Evolutionary conservation across 1,140 invertebrate species (phyloP).

Genomic region (Diachasmimorpha longicaudata): DNA sequence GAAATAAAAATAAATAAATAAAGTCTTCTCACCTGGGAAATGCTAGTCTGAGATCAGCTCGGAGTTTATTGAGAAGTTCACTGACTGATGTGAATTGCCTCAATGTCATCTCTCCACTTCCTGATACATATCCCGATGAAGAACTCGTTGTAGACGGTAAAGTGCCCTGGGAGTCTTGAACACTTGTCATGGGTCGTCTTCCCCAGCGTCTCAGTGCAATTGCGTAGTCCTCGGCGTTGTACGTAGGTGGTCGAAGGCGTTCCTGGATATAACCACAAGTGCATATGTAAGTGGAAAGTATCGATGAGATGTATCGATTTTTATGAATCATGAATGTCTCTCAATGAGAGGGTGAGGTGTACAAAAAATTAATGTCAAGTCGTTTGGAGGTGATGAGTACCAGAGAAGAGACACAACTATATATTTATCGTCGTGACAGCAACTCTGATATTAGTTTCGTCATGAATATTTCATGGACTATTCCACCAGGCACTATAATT

Average conservation of each 20-base stretch:
- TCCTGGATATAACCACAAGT: constrained; percentile 63
- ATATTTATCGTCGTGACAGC: constrained; percentile 2
- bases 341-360: background rate
- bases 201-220: constrained; percentile 78
- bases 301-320: background rate
- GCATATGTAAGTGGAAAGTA: background rate
- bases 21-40: constrained; percentile 77
- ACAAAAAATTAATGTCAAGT: background rate
- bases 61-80: constrained; percentile 85
- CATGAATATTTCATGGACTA: constrained; percentile 37
- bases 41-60: constrained; percentile 82
- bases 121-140: constrained; percentile 58
- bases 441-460: background rate
- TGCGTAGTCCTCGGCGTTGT: constrained; percentile 85
- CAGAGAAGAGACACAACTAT: background rate
- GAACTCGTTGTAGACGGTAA: constrained; percentile 62
- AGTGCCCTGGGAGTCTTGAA: constrained; percentile 53
- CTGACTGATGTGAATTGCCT: constrained; percentile 85
- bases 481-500: constrained; percentile 29
- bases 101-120: constrained; percentile 81
- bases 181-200: constrained; percentile 63
- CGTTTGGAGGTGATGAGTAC: background rate
- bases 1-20: background rate
- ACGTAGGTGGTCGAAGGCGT: constrained; percentile 82
- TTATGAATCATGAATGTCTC: background rate